These are phyloP conservation scores for Papilio elwesi DNA, from an alignment of 2,888 invertebrate genomes.

Conservation along the genomic window DNA sequence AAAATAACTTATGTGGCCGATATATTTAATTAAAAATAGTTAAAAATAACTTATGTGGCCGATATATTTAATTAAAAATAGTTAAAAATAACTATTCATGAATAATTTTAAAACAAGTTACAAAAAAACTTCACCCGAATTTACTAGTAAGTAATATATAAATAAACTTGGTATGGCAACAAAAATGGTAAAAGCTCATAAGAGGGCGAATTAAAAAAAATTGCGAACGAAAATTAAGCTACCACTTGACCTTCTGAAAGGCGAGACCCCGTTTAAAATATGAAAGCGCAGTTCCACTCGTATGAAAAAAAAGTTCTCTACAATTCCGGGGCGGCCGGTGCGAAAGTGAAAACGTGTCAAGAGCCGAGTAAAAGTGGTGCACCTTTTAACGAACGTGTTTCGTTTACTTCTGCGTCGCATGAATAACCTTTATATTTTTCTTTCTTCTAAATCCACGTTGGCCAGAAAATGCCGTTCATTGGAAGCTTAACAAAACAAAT, in stretches of 20 bases:
- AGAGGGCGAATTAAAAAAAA: slow-evolving; percentile 12
- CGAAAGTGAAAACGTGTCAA: slow-evolving; percentile 79
- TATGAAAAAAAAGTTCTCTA: slow-evolving; percentile 48
- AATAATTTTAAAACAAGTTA: background rate
- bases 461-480: background rate
- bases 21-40: too few species aligned
- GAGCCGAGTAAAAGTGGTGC: slow-evolving; percentile 52
- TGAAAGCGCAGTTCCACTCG: slow-evolving; percentile 48
- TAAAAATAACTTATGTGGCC: too few species aligned
- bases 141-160: slow-evolving; percentile 4
- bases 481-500: too few species aligned
- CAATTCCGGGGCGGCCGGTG: slow-evolving; percentile 51
- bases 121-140: background rate
- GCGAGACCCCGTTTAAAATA: slow-evolving; percentile 52
- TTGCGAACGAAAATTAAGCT: slow-evolving; percentile 42
- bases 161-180: background rate
- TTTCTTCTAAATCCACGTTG: background rate
- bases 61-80: too few species aligned
- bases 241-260: slow-evolving; percentile 54
- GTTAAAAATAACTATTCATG: too few species aligned
- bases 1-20: too few species aligned
- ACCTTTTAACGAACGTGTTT: slow-evolving; percentile 40
- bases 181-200: slow-evolving; percentile 4
- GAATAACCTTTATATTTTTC: slow-evolving; percentile 30
- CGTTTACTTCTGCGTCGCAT: slow-evolving; percentile 36